These are phyloP conservation scores for Prionailurus bengalensis DNA, from an alignment of 2,113 vertebrate species.

Conservation along the genomic window DNA sequence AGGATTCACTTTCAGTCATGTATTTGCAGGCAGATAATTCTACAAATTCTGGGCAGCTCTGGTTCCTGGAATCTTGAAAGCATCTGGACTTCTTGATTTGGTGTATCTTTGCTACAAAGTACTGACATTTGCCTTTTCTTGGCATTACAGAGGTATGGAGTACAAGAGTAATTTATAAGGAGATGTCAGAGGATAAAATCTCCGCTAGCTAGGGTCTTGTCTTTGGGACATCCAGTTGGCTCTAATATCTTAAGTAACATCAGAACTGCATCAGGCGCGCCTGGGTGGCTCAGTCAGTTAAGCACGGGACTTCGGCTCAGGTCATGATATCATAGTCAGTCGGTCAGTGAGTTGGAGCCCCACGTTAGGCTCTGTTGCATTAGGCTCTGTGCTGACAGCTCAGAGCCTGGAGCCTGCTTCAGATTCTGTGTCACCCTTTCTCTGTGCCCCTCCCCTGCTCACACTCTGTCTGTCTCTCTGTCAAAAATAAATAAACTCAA, in stretches of 20 bases:
- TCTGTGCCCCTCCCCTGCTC: too few species aligned
- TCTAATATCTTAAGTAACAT: not conserved
- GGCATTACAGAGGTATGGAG: not conserved
- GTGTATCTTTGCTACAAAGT: not conserved
- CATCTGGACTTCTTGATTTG: not conserved
- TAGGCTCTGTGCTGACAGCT: too few species aligned
- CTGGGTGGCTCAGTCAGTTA: too few species aligned
- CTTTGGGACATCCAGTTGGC: not conserved
- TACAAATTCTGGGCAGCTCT: not conserved
- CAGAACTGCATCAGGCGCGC: too few species aligned
- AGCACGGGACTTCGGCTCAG: too few species aligned
- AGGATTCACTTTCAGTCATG: not conserved
- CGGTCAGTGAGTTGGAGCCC: too few species aligned
- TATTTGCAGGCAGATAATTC: not conserved
- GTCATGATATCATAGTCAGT: too few species aligned
- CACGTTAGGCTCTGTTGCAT: too few species aligned
- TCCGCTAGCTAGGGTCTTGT: not conserved
- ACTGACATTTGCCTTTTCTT: not conserved
- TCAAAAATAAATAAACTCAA: too few species aligned
- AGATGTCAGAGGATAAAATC: not conserved
- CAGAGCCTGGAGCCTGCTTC: too few species aligned
- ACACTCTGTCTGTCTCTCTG: too few species aligned
- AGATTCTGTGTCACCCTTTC: too few species aligned
- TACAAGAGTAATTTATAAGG: not conserved
- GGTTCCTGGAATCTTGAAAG: not conserved